Evolutionary conservation across 2,113 vertebrate species (phyloP).

Genomic region (Falcunculus frontatus): DNA sequence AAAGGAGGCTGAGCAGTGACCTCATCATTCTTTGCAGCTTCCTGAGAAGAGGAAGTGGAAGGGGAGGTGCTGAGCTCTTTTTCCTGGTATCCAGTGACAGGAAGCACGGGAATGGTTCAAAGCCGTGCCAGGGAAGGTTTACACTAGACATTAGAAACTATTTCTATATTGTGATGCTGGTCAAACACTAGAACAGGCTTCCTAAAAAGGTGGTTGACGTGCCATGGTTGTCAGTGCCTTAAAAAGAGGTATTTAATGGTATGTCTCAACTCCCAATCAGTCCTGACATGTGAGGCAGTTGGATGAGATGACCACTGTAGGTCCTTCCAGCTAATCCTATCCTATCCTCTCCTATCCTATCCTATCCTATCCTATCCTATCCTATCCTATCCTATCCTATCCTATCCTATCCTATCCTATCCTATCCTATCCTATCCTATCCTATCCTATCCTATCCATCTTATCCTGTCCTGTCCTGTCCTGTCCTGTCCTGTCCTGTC

Average conservation of each 20-base stretch:
- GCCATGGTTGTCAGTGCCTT: not conserved
- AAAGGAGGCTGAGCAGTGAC: not conserved
- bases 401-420: no score
- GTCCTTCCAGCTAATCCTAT: not conserved
- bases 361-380: not conserved
- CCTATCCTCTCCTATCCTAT: not conserved
- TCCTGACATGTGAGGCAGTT: not conserved
- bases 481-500: not conserved
- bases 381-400: not conserved
- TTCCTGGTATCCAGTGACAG: not conserved
- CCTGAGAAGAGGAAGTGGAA: not conserved
- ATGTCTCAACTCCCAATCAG: not conserved
- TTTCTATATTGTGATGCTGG: not conserved
- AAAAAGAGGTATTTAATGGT: not conserved
- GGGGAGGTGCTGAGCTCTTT: not conserved
- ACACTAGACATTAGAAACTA: not conserved
- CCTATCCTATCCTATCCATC: not conserved
- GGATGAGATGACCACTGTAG: accelerated
- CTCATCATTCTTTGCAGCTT: not conserved
- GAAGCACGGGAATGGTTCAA: accelerated
- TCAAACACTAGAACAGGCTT: not conserved
- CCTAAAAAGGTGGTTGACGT: not conserved
- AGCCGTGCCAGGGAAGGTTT: not conserved
- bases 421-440: not conserved
- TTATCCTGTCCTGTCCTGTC: not conserved